Percentiles rank a stretch among this genome's conserved stretches.
Evolutionary conservation across 2,797 vertebrate species (phyloP).

Genomic region (Danio kyathit): DNA sequence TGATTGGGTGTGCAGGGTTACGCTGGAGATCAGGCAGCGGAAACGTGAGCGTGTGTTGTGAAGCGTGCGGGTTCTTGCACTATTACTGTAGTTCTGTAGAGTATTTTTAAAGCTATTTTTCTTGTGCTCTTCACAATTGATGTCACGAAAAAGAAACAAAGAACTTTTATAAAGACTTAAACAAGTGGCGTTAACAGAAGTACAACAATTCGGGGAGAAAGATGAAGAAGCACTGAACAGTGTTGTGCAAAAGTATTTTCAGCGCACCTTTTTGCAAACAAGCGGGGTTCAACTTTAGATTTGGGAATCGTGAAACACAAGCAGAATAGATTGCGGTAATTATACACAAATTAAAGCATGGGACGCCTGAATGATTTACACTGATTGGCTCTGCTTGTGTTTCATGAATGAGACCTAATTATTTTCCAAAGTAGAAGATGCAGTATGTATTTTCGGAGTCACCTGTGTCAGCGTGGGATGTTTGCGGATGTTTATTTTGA

Average conservation of each 20-base stretch:
- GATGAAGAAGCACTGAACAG: not conserved
- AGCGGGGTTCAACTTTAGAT: not conserved
- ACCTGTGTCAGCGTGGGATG: slow-evolving; percentile 14
- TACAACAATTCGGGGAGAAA: not conserved
- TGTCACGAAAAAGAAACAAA: slow-evolving; percentile 63
- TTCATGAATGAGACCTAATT: not conserved
- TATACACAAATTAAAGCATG: not conserved
- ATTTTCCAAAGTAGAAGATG: not conserved
- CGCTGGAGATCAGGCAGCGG: slow-evolving; percentile 65
- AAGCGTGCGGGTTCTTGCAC: slow-evolving; percentile 60
- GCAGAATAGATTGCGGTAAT: not conserved
- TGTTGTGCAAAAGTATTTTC: slow-evolving; percentile 28
- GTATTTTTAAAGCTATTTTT: slow-evolving; percentile 77
- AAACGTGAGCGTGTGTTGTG: slow-evolving; percentile 66
- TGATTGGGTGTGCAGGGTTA: slow-evolving; percentile 60
- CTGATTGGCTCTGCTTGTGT: not conserved
- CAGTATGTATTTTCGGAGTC: slow-evolving; percentile 4
- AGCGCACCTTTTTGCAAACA: not conserved
- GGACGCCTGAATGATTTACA: not conserved
- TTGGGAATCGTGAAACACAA: not conserved
- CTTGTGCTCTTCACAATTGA: slow-evolving; percentile 70
- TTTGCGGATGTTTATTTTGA: slow-evolving; percentile 14
- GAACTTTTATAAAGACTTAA: slow-evolving; percentile 64
- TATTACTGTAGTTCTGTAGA: slow-evolving; percentile 74
- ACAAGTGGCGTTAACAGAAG: not conserved